phyloP scores from a whole-genome alignment of 1,140 invertebrate species.

The Lucilia sericata region DNA sequence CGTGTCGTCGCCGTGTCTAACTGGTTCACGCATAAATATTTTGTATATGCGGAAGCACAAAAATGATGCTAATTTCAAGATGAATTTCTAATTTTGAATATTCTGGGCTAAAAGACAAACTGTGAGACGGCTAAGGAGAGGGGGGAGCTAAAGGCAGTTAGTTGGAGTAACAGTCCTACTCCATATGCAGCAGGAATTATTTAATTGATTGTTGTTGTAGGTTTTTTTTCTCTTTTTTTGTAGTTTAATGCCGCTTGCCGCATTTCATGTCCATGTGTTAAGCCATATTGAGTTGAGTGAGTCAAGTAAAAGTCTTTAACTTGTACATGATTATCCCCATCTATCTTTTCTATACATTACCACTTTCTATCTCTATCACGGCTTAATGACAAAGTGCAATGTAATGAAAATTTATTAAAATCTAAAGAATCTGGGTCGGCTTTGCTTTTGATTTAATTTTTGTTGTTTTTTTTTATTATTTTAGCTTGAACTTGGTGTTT shows the following conservation, averaged over 20 bases:
- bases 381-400: neutral
- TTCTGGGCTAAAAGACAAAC: slow-evolving; percentile 2
- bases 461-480: neutral
- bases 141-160: too few relatives aligned
- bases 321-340: neutral
- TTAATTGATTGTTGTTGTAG: slow-evolving; percentile 14
- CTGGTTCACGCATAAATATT: slow-evolving; percentile 32
- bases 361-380: neutral
- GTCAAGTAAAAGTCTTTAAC: neutral
- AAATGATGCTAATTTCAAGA: slow-evolving; percentile 37
- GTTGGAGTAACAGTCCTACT: too few relatives aligned
- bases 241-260: neutral
- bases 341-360: neutral
- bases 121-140: too few relatives aligned
- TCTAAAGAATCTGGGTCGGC: slow-evolving; percentile 32
- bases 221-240: neutral
- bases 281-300: neutral
- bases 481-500: slow-evolving; percentile 3
- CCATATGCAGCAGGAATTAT: neutral
- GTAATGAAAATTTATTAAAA: slow-evolving; percentile 32
- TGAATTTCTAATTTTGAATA: neutral
- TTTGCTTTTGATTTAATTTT: slow-evolving; percentile 24
- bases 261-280: neutral
- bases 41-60: slow-evolving; percentile 8
- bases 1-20: neutral